phyloP scores from a whole-genome alignment of 1,140 invertebrate genomes.

The Ladona fulva region DNA sequence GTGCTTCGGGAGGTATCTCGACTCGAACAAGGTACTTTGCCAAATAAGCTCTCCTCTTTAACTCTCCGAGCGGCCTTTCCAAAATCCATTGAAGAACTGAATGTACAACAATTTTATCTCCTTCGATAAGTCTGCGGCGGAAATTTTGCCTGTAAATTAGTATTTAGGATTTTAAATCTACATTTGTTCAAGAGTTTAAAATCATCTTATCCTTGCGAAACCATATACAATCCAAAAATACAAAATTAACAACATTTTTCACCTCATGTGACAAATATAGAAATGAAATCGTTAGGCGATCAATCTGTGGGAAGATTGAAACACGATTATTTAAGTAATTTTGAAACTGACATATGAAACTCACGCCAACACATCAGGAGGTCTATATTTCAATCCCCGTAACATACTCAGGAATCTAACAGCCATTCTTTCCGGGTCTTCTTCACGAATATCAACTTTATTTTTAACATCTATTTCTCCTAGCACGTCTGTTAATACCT shows the following conservation, averaged over 20 bases:
- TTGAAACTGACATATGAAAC: too few relatives aligned
- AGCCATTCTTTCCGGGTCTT: conserved; percentile 51
- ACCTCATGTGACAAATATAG: too few relatives aligned
- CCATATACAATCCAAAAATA: too few relatives aligned
- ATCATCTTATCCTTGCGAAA: too few relatives aligned
- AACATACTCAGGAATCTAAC: conserved; percentile 51
- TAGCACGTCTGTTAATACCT: conserved; percentile 58
- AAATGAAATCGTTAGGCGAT: too few relatives aligned
- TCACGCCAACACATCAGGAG: conserved; percentile 39
- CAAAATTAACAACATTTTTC: too few relatives aligned
- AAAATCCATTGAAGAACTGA: conserved; percentile 73
- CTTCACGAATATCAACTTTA: conserved; percentile 51
- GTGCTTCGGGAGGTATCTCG: conserved; percentile 71
- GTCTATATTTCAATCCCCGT: conserved; percentile 59
- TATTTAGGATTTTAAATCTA: too few relatives aligned
- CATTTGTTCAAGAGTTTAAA: too few relatives aligned
- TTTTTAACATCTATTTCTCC: conserved; percentile 51
- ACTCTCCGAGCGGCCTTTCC: conserved; percentile 50
- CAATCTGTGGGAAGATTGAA: not conserved
- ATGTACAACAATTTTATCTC: conserved; percentile 64
- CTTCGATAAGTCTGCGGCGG: conserved; percentile 61
- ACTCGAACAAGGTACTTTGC: conserved; percentile 64
- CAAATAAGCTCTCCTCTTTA: conserved; percentile 73
- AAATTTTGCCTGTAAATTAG: conserved; percentile 38
- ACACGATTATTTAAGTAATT: not conserved